Evolutionary conservation across 2,888 invertebrate species (phyloP).

Genomic region (Magallana nippona): DNA sequence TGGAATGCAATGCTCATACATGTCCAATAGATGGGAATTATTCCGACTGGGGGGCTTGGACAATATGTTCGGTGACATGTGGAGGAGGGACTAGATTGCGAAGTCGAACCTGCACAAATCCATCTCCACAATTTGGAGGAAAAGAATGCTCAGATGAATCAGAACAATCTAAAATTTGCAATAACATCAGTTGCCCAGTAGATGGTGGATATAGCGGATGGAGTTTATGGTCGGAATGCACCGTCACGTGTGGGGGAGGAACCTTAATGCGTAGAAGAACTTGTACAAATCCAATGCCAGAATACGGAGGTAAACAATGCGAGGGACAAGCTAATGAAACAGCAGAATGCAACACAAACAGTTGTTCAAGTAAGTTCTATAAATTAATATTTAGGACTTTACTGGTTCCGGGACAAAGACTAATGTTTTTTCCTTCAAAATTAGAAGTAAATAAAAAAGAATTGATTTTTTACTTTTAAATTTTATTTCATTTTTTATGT

Average conservation of each 20-base stretch:
- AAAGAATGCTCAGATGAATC: not conserved
- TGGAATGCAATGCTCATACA: not conserved
- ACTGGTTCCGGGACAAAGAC: too few species aligned
- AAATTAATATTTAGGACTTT: too few species aligned
- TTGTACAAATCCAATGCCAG: conserved; percentile 42
- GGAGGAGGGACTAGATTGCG: conserved; percentile 6
- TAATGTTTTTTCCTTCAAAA: too few species aligned
- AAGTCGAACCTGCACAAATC: conserved; percentile 26
- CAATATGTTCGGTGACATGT: conserved; percentile 11
- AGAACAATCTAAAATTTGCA: not conserved
- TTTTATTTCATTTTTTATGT: too few species aligned
- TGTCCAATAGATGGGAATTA: conserved; percentile 35
- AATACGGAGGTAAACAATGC: conserved; percentile 41
- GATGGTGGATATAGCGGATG: conserved; percentile 45
- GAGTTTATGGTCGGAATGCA: conserved; percentile 40
- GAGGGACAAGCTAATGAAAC: conserved; percentile 35
- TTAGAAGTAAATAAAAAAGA: too few species aligned
- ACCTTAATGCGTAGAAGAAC: conserved; percentile 11
- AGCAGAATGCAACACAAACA: conserved; percentile 34
- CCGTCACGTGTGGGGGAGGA: conserved; percentile 43
- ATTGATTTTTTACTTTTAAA: too few species aligned
- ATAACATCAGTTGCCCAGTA: conserved; percentile 12
- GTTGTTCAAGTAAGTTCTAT: conserved; percentile 14
- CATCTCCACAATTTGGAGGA: conserved; percentile 20
- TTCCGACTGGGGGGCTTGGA: conserved; percentile 9